A percentile compares a stretch with the other conserved stretches of the same genome.
These are phyloP conservation scores for Pelmatolapia mariae DNA, from an alignment of 2,113 vertebrate species.

Conservation along the genomic window DNA sequence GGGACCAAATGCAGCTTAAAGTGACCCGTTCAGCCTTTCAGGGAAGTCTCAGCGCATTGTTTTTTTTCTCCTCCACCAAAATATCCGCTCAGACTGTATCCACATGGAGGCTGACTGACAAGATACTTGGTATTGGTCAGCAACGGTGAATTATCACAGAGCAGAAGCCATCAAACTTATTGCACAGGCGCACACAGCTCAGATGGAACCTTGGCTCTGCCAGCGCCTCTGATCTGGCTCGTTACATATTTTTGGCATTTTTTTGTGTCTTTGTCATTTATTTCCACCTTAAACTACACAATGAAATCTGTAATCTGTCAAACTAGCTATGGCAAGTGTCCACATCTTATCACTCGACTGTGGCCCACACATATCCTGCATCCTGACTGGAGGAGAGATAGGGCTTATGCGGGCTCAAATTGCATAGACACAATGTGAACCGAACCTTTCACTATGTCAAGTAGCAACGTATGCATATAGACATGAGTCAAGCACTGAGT, in stretches of 20 bases:
- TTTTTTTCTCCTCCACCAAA: not conserved
- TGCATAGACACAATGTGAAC: conserved; percentile 5
- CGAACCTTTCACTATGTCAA: not conserved
- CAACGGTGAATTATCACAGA: not conserved
- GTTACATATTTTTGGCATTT: not conserved
- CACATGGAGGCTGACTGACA: not conserved
- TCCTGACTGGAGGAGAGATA: not conserved
- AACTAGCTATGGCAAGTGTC: not conserved
- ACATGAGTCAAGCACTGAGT: conserved; percentile 38
- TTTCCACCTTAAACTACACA: not conserved
- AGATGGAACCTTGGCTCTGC: not conserved
- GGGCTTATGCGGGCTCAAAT: not conserved
- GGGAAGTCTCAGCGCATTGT: not conserved
- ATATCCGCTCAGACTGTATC: conserved; percentile 1
- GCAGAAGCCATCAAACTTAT: not conserved
- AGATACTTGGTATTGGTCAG: not conserved
- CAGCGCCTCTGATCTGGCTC: not conserved
- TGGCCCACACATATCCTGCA: not conserved
- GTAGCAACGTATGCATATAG: conserved; percentile 14
- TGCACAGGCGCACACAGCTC: not conserved
- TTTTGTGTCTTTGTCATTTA: not conserved
- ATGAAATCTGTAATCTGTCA: not conserved
- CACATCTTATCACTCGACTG: not conserved
- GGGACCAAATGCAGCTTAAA: conserved; percentile 60
- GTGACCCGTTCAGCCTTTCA: not conserved